These are phyloP conservation scores for Zaprionus ornatus DNA, from an alignment of 1,140 invertebrate species.

Conservation along the genomic window DNA sequence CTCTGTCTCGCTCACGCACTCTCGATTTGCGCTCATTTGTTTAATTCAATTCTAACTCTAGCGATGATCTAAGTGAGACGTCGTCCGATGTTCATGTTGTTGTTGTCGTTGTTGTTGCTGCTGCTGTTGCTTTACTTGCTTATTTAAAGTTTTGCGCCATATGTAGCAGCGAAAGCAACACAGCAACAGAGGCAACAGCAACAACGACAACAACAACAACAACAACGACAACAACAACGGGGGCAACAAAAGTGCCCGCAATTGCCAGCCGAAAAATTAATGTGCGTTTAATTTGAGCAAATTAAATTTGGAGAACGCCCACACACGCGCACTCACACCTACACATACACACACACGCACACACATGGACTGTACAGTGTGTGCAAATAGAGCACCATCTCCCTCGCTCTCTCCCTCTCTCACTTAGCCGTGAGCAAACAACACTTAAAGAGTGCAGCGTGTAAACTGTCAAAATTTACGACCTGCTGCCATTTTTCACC, in stretches of 20 bases:
- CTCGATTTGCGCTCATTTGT: slow-evolving; percentile 55
- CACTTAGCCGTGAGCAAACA: background rate
- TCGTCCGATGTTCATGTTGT: slow-evolving; percentile 50
- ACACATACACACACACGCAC: background rate
- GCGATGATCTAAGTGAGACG: slow-evolving; percentile 80
- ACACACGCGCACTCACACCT: background rate
- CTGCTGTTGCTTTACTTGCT: slow-evolving; percentile 27
- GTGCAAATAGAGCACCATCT: background rate
- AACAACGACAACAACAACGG: slow-evolving; percentile 1
- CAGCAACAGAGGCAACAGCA: slow-evolving; percentile 16
- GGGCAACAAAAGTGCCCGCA: slow-evolving; percentile 32
- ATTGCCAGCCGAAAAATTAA: slow-evolving; percentile 64
- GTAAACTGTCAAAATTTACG: slow-evolving; percentile 52
- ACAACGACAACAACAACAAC: slow-evolving; percentile 19
- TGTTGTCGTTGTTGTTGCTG: slow-evolving; percentile 42
- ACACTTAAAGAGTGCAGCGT: slow-evolving; percentile 34
- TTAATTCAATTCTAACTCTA: slow-evolving; percentile 80
- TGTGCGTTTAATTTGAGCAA: slow-evolving; percentile 76
- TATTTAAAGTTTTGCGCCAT: slow-evolving; percentile 8
- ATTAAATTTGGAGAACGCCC: slow-evolving; percentile 57
- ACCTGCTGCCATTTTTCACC: slow-evolving; percentile 56
- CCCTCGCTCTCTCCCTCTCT: background rate
- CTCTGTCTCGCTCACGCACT: background rate
- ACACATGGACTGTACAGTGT: slow-evolving; percentile 1
- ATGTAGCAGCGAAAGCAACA: slow-evolving; percentile 24